Evolutionary conservation across 2,797 vertebrate species (phyloP).

Genomic region (Peromyscus eremicus): DNA sequence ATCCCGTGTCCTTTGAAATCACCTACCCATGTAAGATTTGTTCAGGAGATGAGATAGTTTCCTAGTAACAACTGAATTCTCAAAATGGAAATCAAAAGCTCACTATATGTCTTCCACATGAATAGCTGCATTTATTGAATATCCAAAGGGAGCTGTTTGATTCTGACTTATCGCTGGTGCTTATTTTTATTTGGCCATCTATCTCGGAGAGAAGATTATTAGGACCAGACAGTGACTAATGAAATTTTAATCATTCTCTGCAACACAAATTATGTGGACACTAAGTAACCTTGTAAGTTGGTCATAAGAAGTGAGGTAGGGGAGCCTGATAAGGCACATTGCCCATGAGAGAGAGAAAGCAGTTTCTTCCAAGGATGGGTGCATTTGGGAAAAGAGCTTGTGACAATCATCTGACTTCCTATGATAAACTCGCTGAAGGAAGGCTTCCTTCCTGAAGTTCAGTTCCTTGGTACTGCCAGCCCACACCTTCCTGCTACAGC

Average conservation of each 20-base stretch:
- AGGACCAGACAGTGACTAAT: constrained; percentile 38
- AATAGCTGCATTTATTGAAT: not conserved
- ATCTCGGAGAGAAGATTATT: not conserved
- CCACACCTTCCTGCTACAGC: constrained; percentile 17
- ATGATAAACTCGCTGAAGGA: constrained; percentile 61
- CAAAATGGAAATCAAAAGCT: constrained; percentile 18
- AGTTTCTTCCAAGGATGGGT: constrained; percentile 22
- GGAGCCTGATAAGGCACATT: not conserved
- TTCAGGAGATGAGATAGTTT: constrained; percentile 15
- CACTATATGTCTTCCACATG: not conserved
- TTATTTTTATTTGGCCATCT: constrained; percentile 30
- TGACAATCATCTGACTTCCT: constrained; percentile 57
- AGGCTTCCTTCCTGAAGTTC: constrained; percentile 72
- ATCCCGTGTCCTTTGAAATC: not conserved
- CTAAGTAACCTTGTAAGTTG: not conserved
- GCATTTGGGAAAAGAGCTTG: constrained; percentile 1
- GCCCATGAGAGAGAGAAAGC: not conserved
- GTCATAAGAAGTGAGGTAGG: not conserved
- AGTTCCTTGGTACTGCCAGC: not conserved
- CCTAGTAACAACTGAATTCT: not conserved
- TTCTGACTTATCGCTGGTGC: constrained; percentile 55
- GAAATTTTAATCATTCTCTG: constrained; percentile 34
- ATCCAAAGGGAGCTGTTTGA: constrained; percentile 8
- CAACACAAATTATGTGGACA: constrained; percentile 16
- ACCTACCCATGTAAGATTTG: not conserved